Evolutionary conservation across 30 jellyfish, hydroid and myxozoan species (phyloP).

Genomic region (Rhopilema esculentum): DNA sequence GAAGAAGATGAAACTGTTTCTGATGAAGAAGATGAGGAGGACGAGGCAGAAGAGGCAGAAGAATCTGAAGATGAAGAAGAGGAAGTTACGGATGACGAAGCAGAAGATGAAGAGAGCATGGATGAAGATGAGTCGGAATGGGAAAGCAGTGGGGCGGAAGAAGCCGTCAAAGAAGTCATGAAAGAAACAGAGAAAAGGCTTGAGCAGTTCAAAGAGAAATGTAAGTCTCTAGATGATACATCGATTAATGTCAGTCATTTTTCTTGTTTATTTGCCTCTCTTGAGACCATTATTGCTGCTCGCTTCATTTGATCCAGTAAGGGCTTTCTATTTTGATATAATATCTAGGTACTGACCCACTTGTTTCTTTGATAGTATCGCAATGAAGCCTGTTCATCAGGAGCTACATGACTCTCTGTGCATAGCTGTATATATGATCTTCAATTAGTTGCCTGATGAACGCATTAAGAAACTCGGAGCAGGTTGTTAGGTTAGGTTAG

Average conservation of each 20-base stretch:
- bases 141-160: conserved; percentile 80
- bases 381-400: too few relatives aligned
- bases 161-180: conserved; percentile 69
- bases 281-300: background rate
- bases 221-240: conserved; percentile 12
- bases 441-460: too few relatives aligned
- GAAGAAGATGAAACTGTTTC: conserved; percentile 20
- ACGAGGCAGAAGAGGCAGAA: conserved; percentile 31
- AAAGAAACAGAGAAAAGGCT: conserved; percentile 56
- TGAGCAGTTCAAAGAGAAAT: conserved; percentile 58
- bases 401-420: too few relatives aligned
- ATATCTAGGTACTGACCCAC: too few relatives aligned
- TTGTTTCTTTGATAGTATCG: too few relatives aligned
- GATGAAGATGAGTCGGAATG: conserved; percentile 64
- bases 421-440: too few relatives aligned
- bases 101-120: conserved; percentile 54
- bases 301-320: too few relatives aligned
- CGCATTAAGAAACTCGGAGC: too few relatives aligned
- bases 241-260: too few relatives aligned
- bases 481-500: too few relatives aligned
- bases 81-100: conserved; percentile 69
- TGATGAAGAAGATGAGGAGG: conserved; percentile 64
- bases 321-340: too few relatives aligned
- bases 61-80: conserved; percentile 38
- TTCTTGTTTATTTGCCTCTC: background rate